Evolutionary conservation across 2,888 invertebrate genomes (phyloP), one percentile per base, ranked within the genome.

Genomic region (Drosophila helvetica): DNA sequence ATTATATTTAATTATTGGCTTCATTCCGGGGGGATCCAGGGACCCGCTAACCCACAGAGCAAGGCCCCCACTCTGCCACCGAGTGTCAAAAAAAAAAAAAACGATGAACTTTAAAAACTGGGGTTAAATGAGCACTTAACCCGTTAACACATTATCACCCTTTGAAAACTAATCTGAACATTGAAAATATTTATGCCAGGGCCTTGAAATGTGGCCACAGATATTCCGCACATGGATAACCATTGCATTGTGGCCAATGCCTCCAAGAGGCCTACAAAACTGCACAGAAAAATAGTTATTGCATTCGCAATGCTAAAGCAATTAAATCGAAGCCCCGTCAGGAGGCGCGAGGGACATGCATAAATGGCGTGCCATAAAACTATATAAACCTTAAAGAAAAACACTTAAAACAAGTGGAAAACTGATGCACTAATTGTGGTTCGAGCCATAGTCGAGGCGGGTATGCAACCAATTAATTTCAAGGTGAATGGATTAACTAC

Each of bases 311-410:
- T 73, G 77, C 68, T 74, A 70, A 77, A 82, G 53, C 80, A 71
- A 85, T 85, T 85, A 85, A 74, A 73, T 43, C 69, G 52, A 67
- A 71, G 71, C 74, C 68, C 63, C 50, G 62, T 15, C 27, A 76
- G 27, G 38, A 69, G 51, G 33, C 22, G 30, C 17, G 12, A 51
- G 67, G 74, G 57, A 27, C 27, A 27, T 27, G 2, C 58, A 56
- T 56, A 75, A 77, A 69, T 80, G 68, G 79, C 82, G 75, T 79
- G 80, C 69, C 55, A 63, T 77, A 69, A 80, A 83, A 69, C 77
- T 68, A 85, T 38, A n/a, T 79, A 77, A 73, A 56, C 79, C 57
- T 55, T 69, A 61, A 54, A 62, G 54, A 55, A 53, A 70, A 57
- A 73, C 43, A 52, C 45, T 56, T 57, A 60, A 38, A 38, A 38